Conservation (phyloP, 2,888 invertebrate genomes). For the Acrocera orbiculus region DNA sequence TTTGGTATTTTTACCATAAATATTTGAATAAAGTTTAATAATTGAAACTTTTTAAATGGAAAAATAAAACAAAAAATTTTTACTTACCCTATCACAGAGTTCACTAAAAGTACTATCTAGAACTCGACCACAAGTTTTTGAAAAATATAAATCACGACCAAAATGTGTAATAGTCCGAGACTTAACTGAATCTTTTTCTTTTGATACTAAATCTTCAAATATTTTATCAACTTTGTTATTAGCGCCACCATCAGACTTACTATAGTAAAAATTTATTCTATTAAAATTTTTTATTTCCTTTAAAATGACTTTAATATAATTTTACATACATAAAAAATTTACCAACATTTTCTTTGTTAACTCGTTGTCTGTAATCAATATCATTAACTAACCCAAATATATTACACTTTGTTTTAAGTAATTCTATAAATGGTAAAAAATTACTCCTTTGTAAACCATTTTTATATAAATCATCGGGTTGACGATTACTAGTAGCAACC, state of each 20-base stretch:
- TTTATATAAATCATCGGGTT: slow-evolving; percentile 94
- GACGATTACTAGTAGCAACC: slow-evolving; percentile 90
- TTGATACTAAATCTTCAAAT: slow-evolving; percentile 73
- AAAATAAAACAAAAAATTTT: too few species aligned
- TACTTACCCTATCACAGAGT: slow-evolving; percentile 76
- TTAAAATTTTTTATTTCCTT: slow-evolving; percentile 3
- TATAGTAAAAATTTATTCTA: slow-evolving; percentile 28
- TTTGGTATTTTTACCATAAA: too few species aligned
- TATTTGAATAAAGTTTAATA: too few species aligned
- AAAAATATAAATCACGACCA: slow-evolving; percentile 74
- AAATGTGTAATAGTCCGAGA: slow-evolving; percentile 73
- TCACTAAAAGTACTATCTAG: slow-evolving; percentile 78
- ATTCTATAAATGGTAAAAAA: slow-evolving; percentile 89
- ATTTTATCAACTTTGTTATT: slow-evolving; percentile 49
- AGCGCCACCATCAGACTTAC: slow-evolving; percentile 45
- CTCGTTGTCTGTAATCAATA: slow-evolving; percentile 76
- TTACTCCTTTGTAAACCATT: slow-evolving; percentile 92
- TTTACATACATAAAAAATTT: slow-evolving; percentile 64
- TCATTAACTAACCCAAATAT: slow-evolving; percentile 74
- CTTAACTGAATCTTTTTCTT: slow-evolving; percentile 77
- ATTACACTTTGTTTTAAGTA: slow-evolving; percentile 70
- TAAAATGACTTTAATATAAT: slow-evolving; percentile 5
- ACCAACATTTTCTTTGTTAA: slow-evolving; percentile 40
- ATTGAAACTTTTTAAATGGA: too few species aligned
- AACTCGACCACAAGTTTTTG: slow-evolving; percentile 81